Evolutionary conservation across 2,888 invertebrate species (phyloP), one percentile per base, ranked within the genome.

Genomic region (Sympetrum striolatum): DNA sequence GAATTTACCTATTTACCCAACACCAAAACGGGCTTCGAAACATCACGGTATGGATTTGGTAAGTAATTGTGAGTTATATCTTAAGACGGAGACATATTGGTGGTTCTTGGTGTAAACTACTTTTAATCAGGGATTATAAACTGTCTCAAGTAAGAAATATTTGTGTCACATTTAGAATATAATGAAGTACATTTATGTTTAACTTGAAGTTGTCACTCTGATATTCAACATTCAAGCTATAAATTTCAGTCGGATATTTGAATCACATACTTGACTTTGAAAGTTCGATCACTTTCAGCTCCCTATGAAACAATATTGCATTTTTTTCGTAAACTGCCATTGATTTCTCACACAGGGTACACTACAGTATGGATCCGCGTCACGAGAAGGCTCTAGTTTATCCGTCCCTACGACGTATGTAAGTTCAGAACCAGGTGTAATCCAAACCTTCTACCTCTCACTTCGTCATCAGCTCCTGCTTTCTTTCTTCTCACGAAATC

Each of bases 351-450:
- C 86, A 86, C 86, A 86, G 86, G 86, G 86, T 86, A 86, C 95
- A 93, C 94, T 95, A 94, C 95, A 96, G 95, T 95, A 95, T 95
- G 95, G 95, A 94, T 92, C 93, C 91, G 93, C 93, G 95, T 96
- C 94, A 95, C 96, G 93, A 95, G 96, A 95, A 95, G 97, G 97
- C 95, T 97, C 97, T 95, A 97, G 96, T 95, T 96, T 97, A 94
- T 97, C 97, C 95, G 97, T 97, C 95, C 97, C 97, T 94, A 96
- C 96, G 93, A 95, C 96, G 94, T 96, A 95, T 94, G 95, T 95
- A 95, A 95, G 95, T 95, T 64, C 58, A 86, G 86, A 86, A 37
- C 86, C 86, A 86, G 60, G 86, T 86, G 86, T 86, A 60, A 86
- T 31, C 60, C 60, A 58, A 37, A 64, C 86, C 86, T 64, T 86